Evolutionary conservation across 2,113 vertebrate genomes (phyloP), one percentile per base, ranked within the genome.

Genomic region (Rhinolophus ferrumequinum): DNA sequence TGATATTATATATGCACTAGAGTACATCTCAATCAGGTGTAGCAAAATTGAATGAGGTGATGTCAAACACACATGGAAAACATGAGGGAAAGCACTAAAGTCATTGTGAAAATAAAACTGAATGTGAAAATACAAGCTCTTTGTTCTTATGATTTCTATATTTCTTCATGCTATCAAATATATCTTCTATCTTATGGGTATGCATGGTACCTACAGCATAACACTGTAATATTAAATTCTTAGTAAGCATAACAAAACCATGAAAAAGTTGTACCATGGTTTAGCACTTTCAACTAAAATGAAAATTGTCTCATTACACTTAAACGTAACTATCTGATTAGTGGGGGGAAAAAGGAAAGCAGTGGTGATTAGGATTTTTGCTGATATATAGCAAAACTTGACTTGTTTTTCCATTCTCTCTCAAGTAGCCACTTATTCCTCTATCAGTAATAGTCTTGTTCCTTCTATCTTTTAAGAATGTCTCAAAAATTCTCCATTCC

Each of bases 151-250:
- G 38, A 92, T 86, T 69, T 82, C 14, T 72, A 2, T 69, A 41
- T 90, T 66, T 92, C 33, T 38, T 14, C 60, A 94, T 86, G 72
- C 33, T 86, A 6, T 64, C 86, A 97, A 89, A 96, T 93, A 93
- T 6, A 92, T 62, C 62, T 95, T 93, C 79, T 85, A 88, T 44
- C 47, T 83, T 88, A 58, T 56, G 50, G 16, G 62, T 72, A 95
- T 38, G 35, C 22, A 97, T 47, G 56, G 50, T 35, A 62, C 70
- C 93, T 92, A 85, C 30, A 92, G 54, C 56, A 89, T 80, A 92
- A 70, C 33, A 80, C 2, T 92, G 56, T 95, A 93, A 90, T 76
- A 92, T 89, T 83, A 93, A 96, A 94, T 96, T 93, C 96, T 19
- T 35, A 64, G 73, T 91, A 79, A 70, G 41, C 38, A 67, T 38